These are phyloP conservation scores for Stictocephala bisonia DNA, from an alignment of 2,888 invertebrate genomes.

Conservation along the genomic window DNA sequence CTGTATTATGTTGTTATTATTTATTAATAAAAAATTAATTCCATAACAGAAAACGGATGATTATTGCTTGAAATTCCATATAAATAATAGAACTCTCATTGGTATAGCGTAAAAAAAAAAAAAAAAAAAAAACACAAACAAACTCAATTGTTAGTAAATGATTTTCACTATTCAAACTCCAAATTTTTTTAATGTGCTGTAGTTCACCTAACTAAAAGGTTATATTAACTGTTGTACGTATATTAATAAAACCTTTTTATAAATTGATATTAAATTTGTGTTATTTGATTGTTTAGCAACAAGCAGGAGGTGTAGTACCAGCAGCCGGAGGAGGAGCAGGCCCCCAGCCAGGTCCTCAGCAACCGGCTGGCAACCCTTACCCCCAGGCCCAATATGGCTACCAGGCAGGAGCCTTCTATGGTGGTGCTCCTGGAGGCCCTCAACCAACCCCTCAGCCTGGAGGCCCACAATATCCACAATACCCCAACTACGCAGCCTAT, in stretches of 20 bases:
- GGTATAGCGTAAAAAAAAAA: no score
- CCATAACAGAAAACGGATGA: no score
- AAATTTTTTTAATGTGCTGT: not conserved
- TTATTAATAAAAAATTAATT: no score
- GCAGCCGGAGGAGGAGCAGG: slow-evolving; percentile 26
- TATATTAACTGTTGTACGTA: no score
- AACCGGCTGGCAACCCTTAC: slow-evolving; percentile 45
- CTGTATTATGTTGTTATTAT: no score
- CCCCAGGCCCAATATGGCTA: slow-evolving; percentile 64
- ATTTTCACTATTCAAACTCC: not conserved
- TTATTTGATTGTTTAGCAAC: slow-evolving; percentile 14
- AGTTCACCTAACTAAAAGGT: not conserved
- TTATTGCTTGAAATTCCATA: no score
- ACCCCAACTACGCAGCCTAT: slow-evolving; percentile 63
- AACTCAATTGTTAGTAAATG: no score
- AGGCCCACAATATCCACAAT: slow-evolving; percentile 56
- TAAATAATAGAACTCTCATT: no score
- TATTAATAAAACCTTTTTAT: no score
- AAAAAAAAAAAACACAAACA: no score
- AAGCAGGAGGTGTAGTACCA: slow-evolving; percentile 13
- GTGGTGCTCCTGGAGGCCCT: slow-evolving; percentile 39
- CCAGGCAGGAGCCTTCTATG: slow-evolving; percentile 41
- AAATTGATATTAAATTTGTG: not conserved
- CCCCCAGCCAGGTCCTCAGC: slow-evolving; percentile 47
- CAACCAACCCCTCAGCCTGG: slow-evolving; percentile 41